Conservation (phyloP, 1,140 invertebrate species). For the Brachionus paranguensis region DNA sequence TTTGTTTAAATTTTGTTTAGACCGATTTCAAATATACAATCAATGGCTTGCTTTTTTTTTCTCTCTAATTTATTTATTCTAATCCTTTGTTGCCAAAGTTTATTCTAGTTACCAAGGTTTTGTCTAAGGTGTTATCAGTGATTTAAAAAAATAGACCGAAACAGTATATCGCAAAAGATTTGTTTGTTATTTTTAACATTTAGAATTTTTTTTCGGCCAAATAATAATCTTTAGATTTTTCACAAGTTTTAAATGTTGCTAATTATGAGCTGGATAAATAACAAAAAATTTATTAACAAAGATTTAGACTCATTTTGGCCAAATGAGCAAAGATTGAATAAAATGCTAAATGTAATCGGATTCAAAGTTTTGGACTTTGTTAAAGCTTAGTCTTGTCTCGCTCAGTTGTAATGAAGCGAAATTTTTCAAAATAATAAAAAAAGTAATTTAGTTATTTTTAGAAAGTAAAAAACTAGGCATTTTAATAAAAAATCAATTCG, state of each 20-base stretch:
- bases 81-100: background rate
- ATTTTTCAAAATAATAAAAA: background rate
- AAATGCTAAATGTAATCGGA: background rate
- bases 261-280: constrained; percentile 1
- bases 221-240: background rate
- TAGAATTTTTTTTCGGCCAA: background rate
- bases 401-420: background rate
- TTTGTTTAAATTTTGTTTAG: background rate
- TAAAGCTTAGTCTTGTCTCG: background rate
- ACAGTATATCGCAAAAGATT: background rate
- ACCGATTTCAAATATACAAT: background rate
- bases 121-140: background rate
- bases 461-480: background rate
- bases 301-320: background rate
- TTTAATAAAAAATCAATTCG: background rate
- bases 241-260: constrained; percentile 11
- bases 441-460: background rate
- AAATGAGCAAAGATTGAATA: background rate
- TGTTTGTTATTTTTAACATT: background rate
- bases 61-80: background rate
- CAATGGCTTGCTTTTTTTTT: background rate
- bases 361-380: background rate
- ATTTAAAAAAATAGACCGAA: background rate
- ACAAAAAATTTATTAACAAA: constrained; percentile 5
- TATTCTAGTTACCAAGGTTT: background rate